phyloP scores from a whole-genome alignment of 64 coral and sea anemone genomes.

The Pocillopora verrucosa region DNA sequence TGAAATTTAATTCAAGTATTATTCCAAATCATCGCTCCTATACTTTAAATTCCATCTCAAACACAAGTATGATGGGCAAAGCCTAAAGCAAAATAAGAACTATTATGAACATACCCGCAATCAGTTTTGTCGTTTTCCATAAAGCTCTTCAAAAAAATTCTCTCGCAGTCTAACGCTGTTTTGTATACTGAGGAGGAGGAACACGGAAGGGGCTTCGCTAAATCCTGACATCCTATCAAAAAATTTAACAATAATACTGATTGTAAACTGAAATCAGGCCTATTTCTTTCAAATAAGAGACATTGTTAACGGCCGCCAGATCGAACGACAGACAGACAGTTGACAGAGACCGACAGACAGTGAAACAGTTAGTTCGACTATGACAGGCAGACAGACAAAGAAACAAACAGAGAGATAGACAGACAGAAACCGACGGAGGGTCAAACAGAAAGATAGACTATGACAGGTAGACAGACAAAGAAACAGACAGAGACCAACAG shows the following conservation, averaged over 20 bases:
- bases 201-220: neutral
- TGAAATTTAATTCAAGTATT: too few species aligned
- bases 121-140: conserved; percentile 6
- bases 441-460: neutral
- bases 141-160: neutral
- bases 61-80: too few species aligned
- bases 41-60: too few species aligned
- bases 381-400: neutral
- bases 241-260: too few species aligned
- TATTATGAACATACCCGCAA: neutral
- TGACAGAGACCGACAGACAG: neutral
- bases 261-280: neutral
- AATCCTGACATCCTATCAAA: neutral
- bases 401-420: too few species aligned
- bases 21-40: too few species aligned
- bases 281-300: neutral
- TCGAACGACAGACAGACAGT: neutral
- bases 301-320: too few species aligned
- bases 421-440: neutral
- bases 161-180: conserved; percentile 2
- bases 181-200: neutral
- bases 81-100: neutral
- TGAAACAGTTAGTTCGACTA: neutral
- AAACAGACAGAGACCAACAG: neutral
- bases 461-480: neutral